phyloP scores from a whole-genome alignment of 1,140 invertebrate species.

The Neoseiulus cucumeris region DNA sequence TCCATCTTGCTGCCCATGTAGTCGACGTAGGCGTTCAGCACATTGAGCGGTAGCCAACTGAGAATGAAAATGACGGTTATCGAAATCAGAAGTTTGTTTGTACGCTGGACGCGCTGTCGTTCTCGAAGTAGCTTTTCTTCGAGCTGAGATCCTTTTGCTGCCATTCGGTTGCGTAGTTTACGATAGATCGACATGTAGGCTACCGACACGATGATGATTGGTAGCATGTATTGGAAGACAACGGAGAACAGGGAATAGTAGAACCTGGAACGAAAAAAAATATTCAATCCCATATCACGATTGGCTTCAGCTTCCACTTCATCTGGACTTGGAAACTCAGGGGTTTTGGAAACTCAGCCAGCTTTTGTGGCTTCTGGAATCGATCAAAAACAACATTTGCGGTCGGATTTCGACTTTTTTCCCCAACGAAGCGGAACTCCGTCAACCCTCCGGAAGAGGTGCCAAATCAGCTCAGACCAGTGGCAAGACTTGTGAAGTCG shows the following conservation, averaged over 20 bases:
- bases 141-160: conserved; percentile 18
- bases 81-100: conserved; percentile 55
- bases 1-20: neutral
- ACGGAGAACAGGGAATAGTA: conserved; percentile 62
- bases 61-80: conserved; percentile 64
- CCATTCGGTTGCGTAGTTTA: conserved; percentile 33
- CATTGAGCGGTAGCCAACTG: conserved; percentile 66
- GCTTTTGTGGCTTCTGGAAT: no score
- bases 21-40: conserved; percentile 39
- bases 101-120: conserved; percentile 44
- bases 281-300: no score
- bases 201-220: conserved; percentile 53
- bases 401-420: no score
- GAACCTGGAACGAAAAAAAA: neutral
- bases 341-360: no score
- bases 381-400: no score
- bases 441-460: no score
- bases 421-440: no score
- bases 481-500: no score
- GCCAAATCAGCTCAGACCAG: no score
- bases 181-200: conserved; percentile 37
- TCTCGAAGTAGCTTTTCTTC: conserved; percentile 26
- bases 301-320: no score
- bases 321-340: no score
- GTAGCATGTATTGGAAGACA: conserved; percentile 59